Percentiles rank a stretch among this genome's conserved stretches.
phyloP scores from a whole-genome alignment of 2,888 invertebrate genomes.

The Pterostichus madidus region DNA sequence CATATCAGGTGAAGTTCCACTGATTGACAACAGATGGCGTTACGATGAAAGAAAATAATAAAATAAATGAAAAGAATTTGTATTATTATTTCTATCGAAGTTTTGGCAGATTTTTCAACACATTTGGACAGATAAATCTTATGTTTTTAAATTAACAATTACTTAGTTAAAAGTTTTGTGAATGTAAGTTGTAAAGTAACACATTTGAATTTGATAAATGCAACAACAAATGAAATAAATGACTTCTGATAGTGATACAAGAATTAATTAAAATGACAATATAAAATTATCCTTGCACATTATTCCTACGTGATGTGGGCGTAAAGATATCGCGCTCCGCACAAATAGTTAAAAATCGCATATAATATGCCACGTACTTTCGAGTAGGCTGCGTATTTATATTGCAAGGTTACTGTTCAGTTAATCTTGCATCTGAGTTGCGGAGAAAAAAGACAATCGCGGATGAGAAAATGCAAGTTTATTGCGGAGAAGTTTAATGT shows the following conservation, averaged over 20 bases:
- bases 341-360: slow-evolving; percentile 47
- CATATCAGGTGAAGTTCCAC: too few relatives aligned
- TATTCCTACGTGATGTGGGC: slow-evolving; percentile 19
- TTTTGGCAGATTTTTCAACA: too few relatives aligned
- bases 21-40: too few relatives aligned
- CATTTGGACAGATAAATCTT: too few relatives aligned
- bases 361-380: slow-evolving; percentile 29
- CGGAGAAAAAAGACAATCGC: neutral
- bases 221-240: slow-evolving; percentile 32
- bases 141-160: too few relatives aligned
- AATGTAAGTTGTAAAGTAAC: too few relatives aligned
- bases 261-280: slow-evolving; percentile 49
- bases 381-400: slow-evolving; percentile 45
- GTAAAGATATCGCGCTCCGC: slow-evolving; percentile 31
- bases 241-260: slow-evolving; percentile 33
- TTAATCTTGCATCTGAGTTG: too few relatives aligned
- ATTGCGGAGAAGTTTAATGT: slow-evolving; percentile 14
- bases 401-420: slow-evolving; percentile 26
- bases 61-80: too few relatives aligned
- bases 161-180: too few relatives aligned
- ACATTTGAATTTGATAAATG: slow-evolving; percentile 26
- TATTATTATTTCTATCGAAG: too few relatives aligned
- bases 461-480: slow-evolving; percentile 19
- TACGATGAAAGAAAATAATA: too few relatives aligned
- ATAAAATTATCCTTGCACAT: slow-evolving; percentile 47